These are phyloP conservation scores for Malacoraja senta DNA, from an alignment of 2,797 vertebrate genomes.

Conservation along the genomic window DNA sequence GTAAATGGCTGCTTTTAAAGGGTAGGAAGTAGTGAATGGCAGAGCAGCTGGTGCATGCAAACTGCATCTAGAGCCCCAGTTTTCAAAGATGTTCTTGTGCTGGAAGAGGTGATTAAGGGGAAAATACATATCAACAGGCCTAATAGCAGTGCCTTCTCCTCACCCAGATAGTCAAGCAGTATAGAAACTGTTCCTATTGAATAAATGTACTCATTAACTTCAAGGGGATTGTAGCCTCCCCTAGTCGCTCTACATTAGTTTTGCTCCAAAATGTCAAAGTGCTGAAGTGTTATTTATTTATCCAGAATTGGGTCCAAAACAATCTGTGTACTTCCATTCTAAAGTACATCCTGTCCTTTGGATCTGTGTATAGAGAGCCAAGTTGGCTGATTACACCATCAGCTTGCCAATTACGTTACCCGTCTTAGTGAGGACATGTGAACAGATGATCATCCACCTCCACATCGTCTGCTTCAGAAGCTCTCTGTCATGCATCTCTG, in stretches of 20 bases:
- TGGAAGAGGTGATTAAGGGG: background rate
- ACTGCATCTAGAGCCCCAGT: background rate
- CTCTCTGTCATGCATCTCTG: background rate
- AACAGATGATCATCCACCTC: conserved; percentile 16
- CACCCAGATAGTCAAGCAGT: background rate
- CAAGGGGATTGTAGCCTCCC: background rate
- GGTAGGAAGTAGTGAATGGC: background rate
- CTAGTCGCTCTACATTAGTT: background rate
- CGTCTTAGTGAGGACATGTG: background rate
- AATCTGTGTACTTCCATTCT: conserved; percentile 13
- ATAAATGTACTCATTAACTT: background rate
- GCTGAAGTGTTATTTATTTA: conserved; percentile 17
- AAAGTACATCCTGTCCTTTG: conserved; percentile 24
- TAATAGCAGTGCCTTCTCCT: background rate
- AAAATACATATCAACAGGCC: background rate
- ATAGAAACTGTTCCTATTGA: background rate
- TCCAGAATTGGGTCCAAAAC: background rate
- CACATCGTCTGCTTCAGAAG: background rate
- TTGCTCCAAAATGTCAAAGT: background rate
- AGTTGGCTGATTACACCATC: background rate
- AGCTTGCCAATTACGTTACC: conserved; percentile 17
- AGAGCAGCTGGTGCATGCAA: background rate
- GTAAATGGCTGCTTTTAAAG: background rate
- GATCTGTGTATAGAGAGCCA: background rate
- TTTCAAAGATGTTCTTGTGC: background rate